These are phyloP conservation scores for Gnatocerus cornutus DNA, from an alignment of 2,888 invertebrate species.

Conservation along the genomic window DNA sequence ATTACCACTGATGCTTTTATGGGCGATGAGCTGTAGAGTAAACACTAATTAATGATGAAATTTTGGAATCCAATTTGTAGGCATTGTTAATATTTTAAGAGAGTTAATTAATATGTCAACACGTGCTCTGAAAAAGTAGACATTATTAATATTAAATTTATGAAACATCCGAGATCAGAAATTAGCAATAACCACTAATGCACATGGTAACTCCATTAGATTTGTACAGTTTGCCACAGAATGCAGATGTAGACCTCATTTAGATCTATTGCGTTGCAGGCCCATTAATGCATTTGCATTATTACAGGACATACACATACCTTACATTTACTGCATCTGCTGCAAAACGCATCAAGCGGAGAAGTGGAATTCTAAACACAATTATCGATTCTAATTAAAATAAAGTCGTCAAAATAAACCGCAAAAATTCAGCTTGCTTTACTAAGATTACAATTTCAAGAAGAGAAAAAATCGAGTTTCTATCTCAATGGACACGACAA, in stretches of 20 bases:
- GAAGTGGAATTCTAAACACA: conserved; percentile 3
- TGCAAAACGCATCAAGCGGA: conserved; percentile 10
- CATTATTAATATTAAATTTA: conserved; percentile 5
- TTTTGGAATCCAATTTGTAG: conserved; percentile 37
- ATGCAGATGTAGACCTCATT: conserved; percentile 44
- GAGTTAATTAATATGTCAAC: conserved; percentile 5
- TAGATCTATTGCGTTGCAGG: conserved; percentile 40
- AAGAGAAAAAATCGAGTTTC: no score
- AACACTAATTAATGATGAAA: conserved; percentile 38
- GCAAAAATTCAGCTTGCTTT: no score
- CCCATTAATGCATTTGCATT: conserved; percentile 42
- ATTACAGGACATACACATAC: conserved; percentile 16
- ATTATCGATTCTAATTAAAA: not conserved
- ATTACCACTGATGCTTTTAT: conserved; percentile 5
- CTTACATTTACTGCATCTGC: conserved; percentile 27
- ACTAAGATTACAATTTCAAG: no score
- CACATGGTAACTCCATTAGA: conserved; percentile 39
- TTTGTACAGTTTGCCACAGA: conserved; percentile 25
- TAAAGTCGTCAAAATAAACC: no score
- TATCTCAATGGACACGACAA: no score
- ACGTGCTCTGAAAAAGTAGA: conserved; percentile 4
- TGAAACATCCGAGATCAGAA: conserved; percentile 8
- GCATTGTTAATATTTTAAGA: conserved; percentile 22
- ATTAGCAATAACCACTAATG: conserved; percentile 32
- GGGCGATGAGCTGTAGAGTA: not conserved